A percentile compares a stretch with the other conserved stretches of the same genome.
phyloP scores from a whole-genome alignment of 92 coral and sea anemone genomes.

The Heliopora coerulea region DNA sequence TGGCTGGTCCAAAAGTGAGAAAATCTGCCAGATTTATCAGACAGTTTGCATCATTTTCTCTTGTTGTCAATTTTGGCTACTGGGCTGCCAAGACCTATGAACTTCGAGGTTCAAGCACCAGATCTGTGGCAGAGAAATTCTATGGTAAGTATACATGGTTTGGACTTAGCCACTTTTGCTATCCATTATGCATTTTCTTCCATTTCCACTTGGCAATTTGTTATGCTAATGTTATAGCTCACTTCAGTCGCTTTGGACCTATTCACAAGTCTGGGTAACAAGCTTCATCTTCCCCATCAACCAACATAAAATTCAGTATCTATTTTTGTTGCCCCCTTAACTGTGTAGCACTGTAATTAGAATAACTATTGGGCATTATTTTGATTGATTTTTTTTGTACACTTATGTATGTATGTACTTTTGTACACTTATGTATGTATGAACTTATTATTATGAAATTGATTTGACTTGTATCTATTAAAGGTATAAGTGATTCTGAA shows the following conservation, averaged over 20 bases:
- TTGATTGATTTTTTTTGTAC: too few relatives aligned
- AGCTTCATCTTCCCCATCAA: not conserved
- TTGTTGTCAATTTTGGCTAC: constrained; percentile 16
- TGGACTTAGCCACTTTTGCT: constrained; percentile 11
- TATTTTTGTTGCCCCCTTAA: not conserved
- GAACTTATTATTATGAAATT: too few relatives aligned
- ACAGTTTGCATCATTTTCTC: constrained; percentile 29
- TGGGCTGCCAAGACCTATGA: constrained; percentile 37
- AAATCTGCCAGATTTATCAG: constrained; percentile 5
- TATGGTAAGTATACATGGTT: constrained; percentile 34
- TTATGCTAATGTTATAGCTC: constrained; percentile 10
- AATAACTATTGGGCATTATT: too few relatives aligned
- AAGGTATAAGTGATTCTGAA: too few relatives aligned
- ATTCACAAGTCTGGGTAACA: not conserved
- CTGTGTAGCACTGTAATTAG: too few relatives aligned
- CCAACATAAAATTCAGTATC: not conserved
- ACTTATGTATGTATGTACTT: too few relatives aligned
- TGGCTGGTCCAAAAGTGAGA: not conserved
- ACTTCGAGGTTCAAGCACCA: not conserved
- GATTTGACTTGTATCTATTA: too few relatives aligned
- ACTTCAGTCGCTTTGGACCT: constrained; percentile 33
- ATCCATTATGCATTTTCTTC: constrained; percentile 30
- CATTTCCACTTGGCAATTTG: constrained; percentile 36
- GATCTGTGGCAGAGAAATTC: constrained; percentile 12
- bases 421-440: too few relatives aligned